These are phyloP conservation scores for Eumeta japonica DNA, from an alignment of 1,140 invertebrate species.

Conservation along the genomic window DNA sequence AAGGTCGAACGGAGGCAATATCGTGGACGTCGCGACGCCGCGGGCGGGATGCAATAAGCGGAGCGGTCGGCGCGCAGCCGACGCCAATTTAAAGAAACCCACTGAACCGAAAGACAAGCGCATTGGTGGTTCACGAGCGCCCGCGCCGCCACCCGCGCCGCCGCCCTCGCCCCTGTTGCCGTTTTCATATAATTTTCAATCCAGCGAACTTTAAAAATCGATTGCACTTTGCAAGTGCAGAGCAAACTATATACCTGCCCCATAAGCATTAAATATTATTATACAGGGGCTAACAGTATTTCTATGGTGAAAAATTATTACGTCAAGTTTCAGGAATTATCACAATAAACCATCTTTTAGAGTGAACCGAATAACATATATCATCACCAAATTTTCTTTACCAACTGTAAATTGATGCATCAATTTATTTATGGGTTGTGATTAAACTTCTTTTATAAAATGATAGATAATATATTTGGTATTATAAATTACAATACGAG, in stretches of 20 bases:
- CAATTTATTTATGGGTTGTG: no score
- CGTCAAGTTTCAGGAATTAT: no score
- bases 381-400: no score
- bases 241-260: slow-evolving; percentile 32
- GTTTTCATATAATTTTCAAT: slow-evolving; percentile 57
- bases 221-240: slow-evolving; percentile 53
- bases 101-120: slow-evolving; percentile 60
- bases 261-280: no score
- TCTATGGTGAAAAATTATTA: no score
- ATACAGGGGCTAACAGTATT: no score
- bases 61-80: slow-evolving; percentile 45
- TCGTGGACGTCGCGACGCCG: slow-evolving; percentile 49
- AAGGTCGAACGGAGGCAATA: slow-evolving; percentile 54
- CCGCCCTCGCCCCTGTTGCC: slow-evolving; percentile 34
- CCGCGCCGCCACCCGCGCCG: slow-evolving; percentile 33
- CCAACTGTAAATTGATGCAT: no score
- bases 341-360: no score
- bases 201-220: slow-evolving; percentile 56
- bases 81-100: slow-evolving; percentile 59
- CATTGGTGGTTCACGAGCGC: slow-evolving; percentile 52
- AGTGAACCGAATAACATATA: no score
- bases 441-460: no score
- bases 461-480: no score
- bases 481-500: no score
- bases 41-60: slow-evolving; percentile 43